Evolutionary conservation across 2,888 invertebrate genomes (phyloP).

Genomic region (Drosophila engyochracea): DNA sequence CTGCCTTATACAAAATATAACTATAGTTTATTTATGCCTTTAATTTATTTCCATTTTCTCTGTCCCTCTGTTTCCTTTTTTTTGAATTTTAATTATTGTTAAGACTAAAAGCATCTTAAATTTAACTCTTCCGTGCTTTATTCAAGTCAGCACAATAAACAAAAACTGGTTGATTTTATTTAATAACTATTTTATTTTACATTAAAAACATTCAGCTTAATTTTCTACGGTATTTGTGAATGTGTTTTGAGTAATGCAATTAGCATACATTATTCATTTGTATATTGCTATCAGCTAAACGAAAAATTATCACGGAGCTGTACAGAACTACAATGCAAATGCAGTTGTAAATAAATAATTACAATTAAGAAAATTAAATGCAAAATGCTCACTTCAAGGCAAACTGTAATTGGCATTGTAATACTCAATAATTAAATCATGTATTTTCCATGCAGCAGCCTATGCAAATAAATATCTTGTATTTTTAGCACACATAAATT

Average conservation of each 20-base stretch:
- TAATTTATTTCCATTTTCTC: constrained; percentile 13
- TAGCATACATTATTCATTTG: constrained; percentile 44
- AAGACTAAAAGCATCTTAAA: constrained; percentile 39
- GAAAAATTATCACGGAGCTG: constrained; percentile 43
- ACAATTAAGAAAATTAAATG: constrained; percentile 26
- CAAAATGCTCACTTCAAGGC: constrained; percentile 42
- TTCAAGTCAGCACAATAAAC: not conserved
- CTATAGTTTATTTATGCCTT: constrained; percentile 27
- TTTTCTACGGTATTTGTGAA: not conserved
- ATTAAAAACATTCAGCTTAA: not conserved
- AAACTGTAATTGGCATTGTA: constrained; percentile 14
- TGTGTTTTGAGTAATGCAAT: constrained; percentile 14
- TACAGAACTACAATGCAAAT: constrained; percentile 23
- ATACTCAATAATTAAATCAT: constrained; percentile 52
- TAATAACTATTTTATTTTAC: not conserved
- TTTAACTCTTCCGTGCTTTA: constrained; percentile 4
- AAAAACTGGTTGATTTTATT: not conserved
- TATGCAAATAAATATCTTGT: constrained; percentile 56
- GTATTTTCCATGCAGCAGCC: constrained; percentile 27
- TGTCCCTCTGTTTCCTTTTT: not conserved
- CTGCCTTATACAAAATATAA: constrained; percentile 38
- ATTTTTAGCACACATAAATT: constrained; percentile 55
- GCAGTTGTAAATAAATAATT: constrained; percentile 43
- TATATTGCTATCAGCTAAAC: constrained; percentile 43
- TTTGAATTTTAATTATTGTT: constrained; percentile 13